Percentiles rank a stretch among this genome's conserved stretches.
These are phyloP conservation scores for Cephus nigrinus DNA, from an alignment of 2,888 invertebrate genomes.

Conservation along the genomic window DNA sequence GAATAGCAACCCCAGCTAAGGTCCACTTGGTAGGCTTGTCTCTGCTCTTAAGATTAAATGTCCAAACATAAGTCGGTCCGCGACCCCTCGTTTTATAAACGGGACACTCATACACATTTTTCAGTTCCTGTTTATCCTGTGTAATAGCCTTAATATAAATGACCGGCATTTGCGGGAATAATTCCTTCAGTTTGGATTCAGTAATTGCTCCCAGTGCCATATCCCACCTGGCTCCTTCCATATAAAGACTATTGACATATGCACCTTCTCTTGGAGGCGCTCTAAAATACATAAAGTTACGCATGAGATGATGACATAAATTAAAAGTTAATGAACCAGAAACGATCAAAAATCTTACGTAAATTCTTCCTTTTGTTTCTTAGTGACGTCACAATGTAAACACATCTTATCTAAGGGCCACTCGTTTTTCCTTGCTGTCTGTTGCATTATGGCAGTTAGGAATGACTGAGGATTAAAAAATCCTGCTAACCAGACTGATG, in stretches of 20 bases:
- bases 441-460: conserved; percentile 97
- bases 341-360: conserved; percentile 67
- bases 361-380: conserved; percentile 87
- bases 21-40: conserved; percentile 93
- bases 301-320: neutral
- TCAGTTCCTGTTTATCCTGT: conserved; percentile 88
- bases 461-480: conserved; percentile 98
- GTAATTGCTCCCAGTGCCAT: conserved; percentile 79
- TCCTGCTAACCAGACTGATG: conserved; percentile 92
- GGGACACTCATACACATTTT: conserved; percentile 92
- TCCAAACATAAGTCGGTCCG: conserved; percentile 95
- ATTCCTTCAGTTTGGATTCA: conserved; percentile 88
- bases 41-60: conserved; percentile 90
- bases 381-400: conserved; percentile 93
- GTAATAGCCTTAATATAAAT: conserved; percentile 88
- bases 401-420: conserved; percentile 98
- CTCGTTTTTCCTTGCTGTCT: conserved; percentile 94
- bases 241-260: conserved; percentile 87
- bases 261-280: conserved; percentile 91
- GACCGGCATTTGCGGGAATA: conserved; percentile 91
- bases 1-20: conserved; percentile 90
- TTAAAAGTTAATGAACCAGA: neutral
- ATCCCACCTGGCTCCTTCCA: conserved; percentile 98
- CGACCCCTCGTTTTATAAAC: conserved; percentile 91
- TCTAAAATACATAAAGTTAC: conserved; percentile 58